These are phyloP conservation scores for Ceyx margarethae DNA, from an alignment of 2,113 vertebrate genomes.

Conservation along the genomic window DNA sequence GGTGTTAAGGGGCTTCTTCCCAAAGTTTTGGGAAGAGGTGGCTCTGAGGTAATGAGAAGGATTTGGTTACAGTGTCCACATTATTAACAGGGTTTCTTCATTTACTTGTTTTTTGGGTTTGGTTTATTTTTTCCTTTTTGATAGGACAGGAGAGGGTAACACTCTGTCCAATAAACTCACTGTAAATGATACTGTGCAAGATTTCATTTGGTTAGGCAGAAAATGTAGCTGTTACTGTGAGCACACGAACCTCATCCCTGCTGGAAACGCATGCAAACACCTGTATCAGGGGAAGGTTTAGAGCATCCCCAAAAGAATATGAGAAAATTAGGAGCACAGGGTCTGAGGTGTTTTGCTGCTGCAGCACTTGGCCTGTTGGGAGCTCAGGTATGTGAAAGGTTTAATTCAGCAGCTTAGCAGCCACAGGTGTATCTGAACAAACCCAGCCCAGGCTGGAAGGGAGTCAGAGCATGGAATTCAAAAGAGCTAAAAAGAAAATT, in stretches of 20 bases:
- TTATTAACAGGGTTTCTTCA: not conserved
- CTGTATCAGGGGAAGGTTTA: not conserved
- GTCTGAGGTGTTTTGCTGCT: not conserved
- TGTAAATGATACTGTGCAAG: too few relatives aligned
- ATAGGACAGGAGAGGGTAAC: not conserved
- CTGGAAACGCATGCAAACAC: not conserved
- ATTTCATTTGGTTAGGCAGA: not conserved
- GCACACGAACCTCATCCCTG: not conserved
- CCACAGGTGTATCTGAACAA: not conserved
- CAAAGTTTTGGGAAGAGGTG: not conserved
- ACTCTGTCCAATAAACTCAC: not conserved
- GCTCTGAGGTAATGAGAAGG: not conserved
- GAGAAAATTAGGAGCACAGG: not conserved
- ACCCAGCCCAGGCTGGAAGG: not conserved
- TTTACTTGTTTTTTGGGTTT: not conserved
- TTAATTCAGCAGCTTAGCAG: not conserved
- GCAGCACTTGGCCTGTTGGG: not conserved
- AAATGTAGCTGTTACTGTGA: not conserved
- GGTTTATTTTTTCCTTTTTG: not conserved
- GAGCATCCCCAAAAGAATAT: not conserved
- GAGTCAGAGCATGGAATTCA: not conserved
- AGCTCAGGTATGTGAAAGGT: fast-evolving
- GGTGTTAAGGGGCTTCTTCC: not conserved
- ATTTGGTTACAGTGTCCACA: not conserved
- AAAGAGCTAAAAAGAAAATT: not conserved